phyloP scores from a whole-genome alignment of 1,140 invertebrate species.

The Probaryconus sp. region DNA sequence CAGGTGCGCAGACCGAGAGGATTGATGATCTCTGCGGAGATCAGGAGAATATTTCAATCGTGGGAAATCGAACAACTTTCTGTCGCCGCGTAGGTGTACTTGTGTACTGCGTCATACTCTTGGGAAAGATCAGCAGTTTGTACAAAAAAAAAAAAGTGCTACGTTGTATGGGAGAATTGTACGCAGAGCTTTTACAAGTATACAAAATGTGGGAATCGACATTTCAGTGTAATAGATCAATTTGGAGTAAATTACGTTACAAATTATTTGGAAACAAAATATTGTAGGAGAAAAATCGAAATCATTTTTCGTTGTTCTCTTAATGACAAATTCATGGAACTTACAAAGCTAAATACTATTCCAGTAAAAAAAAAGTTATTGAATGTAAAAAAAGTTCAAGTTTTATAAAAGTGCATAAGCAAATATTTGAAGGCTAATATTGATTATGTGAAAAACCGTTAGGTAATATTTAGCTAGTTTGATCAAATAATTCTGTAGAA shows the following conservation, averaged over 20 bases:
- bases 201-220: slow-evolving; percentile 32
- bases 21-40: slow-evolving; percentile 54
- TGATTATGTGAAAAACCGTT: too few relatives aligned
- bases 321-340: slow-evolving; percentile 1
- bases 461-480: neutral
- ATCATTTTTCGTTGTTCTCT: too few relatives aligned
- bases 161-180: neutral
- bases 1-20: slow-evolving; percentile 29
- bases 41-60: slow-evolving; percentile 53
- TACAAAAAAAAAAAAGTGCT: slow-evolving; percentile 32
- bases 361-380: too few relatives aligned
- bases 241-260: slow-evolving; percentile 16
- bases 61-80: slow-evolving; percentile 66
- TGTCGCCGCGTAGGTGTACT: slow-evolving; percentile 55
- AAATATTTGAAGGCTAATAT: too few relatives aligned
- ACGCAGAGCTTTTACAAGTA: slow-evolving; percentile 1
- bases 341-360: too few relatives aligned
- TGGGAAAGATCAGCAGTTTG: slow-evolving; percentile 44
- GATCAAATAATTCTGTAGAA: slow-evolving; percentile 14
- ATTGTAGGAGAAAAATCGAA: too few relatives aligned
- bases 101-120: slow-evolving; percentile 29
- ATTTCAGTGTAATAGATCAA: slow-evolving; percentile 18
- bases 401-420: too few relatives aligned
- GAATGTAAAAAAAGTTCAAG: too few relatives aligned
- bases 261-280: too few relatives aligned